phyloP scores from a whole-genome alignment of 1,140 invertebrate genomes.

The Scaptomyza pallida region DNA sequence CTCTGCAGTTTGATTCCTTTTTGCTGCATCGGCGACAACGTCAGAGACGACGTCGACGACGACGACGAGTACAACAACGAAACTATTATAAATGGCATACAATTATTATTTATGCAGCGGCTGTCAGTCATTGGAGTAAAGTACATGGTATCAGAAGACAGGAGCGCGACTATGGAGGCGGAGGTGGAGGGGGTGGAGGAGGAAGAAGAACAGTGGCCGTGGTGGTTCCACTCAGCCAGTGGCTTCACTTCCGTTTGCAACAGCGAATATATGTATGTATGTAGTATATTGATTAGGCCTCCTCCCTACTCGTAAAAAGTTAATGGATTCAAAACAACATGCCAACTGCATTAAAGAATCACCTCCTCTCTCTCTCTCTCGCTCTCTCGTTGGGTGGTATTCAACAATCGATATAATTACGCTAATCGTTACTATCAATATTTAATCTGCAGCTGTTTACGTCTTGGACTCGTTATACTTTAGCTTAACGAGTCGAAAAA shows the following conservation, averaged over 20 bases:
- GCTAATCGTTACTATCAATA: no score
- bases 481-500: no score
- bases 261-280: not conserved
- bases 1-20: conserved; percentile 49
- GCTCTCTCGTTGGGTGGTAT: no score
- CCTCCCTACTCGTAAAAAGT: not conserved
- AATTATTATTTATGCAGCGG: conserved; percentile 72
- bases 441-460: no score
- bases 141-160: not conserved
- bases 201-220: conserved; percentile 4
- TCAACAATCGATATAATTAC: no score
- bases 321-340: not conserved
- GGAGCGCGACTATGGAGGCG: not conserved
- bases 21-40: conserved; percentile 47
- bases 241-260: conserved; percentile 42
- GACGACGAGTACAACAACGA: conserved; percentile 24
- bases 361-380: no score
- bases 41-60: no score
- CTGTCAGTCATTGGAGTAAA: conserved; percentile 47
- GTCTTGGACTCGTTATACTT: no score
- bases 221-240: conserved; percentile 17
- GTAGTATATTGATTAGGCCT: not conserved
- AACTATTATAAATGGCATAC: conserved; percentile 68
- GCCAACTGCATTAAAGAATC: no score
- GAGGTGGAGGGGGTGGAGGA: not conserved